These are phyloP conservation scores for Peromyscus melanophrys DNA, from an alignment of 2,797 vertebrate genomes.

Conservation along the genomic window DNA sequence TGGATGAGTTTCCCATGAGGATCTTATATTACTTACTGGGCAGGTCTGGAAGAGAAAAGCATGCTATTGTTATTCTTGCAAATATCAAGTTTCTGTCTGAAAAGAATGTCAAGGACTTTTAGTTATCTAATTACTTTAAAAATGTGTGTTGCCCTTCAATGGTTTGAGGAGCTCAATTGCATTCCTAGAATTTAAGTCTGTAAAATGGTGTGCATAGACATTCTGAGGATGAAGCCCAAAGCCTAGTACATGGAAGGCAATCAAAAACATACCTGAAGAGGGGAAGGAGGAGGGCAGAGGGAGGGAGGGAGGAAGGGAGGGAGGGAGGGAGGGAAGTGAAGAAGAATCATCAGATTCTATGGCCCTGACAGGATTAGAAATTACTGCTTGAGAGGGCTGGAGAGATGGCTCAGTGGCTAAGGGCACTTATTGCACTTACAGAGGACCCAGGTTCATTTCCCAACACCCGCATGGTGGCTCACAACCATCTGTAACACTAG, in stretches of 20 bases:
- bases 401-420: background rate
- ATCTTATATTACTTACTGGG: background rate
- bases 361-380: background rate
- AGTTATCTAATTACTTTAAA: constrained; percentile 50
- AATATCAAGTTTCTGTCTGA: constrained; percentile 55
- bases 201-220: background rate
- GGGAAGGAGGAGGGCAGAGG: no score
- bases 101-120: constrained; percentile 48
- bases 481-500: background rate
- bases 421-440: background rate
- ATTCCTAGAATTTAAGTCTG: background rate
- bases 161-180: background rate
- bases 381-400: background rate
- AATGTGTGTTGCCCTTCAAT: constrained; percentile 11
- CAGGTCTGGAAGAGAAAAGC: background rate
- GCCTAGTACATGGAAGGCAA: background rate
- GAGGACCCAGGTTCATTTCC: background rate
- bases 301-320: background rate
- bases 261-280: background rate
- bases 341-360: constrained; percentile 23
- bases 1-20: constrained; percentile 31
- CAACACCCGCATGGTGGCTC: no score
- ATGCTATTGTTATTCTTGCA: constrained; percentile 37
- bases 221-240: background rate
- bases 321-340: background rate